Evolutionary conservation across 2,888 invertebrate species (phyloP), one percentile per base, ranked within the genome.

Genomic region (Aphrophora alni): DNA sequence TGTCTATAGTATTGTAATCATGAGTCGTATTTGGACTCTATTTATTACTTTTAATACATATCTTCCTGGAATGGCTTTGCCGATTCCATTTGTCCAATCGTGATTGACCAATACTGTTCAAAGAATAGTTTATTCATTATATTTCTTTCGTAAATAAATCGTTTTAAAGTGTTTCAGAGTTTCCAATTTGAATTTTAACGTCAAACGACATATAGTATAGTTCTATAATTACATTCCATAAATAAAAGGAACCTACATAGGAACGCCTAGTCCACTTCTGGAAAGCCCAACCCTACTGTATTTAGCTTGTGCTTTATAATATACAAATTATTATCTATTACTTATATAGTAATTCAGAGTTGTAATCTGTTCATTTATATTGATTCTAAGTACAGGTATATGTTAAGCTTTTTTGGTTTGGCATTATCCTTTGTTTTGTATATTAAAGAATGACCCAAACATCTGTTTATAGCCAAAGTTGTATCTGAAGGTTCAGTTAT

Each of bases 81-180:
- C 59, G 59, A 59, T 21, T 59, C 59, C 59, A 59, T 59, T 59
- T 21, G 21, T 59, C 59, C 59, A 59, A 21, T 59, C 59, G 59
- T 59, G 59, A 59, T 59, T n/a, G 21, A 59, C 59, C 59, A 59
- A 59, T 59, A 59, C 59, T 59, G 59, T 59, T 59, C 21, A 59
- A 59, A 59, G n/a, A n/a, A 59, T 59, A 59, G 3, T 59, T n/a
- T 59, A 59, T 59, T 21, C 21, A 59, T 59, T 21, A 59, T 21
- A 21, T n/a, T 59, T 21, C 21, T 59, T 59, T 59, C 21, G 21
- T 7, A 21, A 59, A 12, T 59, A 59, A n/a, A 21, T 44, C 7
- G 3, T 59, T 59, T 59, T 59, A 21, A 59, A 59, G 59, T 21
- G 59, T 3, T 21, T 21, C 59, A 59, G 4, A 59, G 2, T 59